Evolutionary conservation across 2,113 vertebrate species (phyloP).

Genomic region (Clarias batrachus): DNA sequence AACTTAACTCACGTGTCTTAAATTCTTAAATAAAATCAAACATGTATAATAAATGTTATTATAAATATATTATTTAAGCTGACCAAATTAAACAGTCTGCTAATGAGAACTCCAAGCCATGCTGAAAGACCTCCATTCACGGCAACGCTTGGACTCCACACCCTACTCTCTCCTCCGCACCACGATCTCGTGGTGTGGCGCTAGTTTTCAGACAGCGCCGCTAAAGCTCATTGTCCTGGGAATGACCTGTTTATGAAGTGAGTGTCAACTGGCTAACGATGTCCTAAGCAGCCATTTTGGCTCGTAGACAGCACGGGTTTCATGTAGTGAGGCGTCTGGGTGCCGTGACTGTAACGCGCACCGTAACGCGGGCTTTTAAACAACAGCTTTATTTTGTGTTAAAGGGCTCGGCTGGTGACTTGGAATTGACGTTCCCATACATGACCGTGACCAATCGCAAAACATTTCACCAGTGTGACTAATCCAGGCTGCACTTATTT

Average conservation of each 20-base stretch:
- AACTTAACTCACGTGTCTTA: neutral
- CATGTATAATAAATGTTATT: neutral
- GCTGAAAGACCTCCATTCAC: neutral
- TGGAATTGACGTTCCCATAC: neutral
- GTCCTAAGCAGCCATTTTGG: conserved; percentile 23
- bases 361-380: neutral
- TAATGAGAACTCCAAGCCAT: neutral
- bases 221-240: conserved; percentile 59
- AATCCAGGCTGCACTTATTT: neutral
- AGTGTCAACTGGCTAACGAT: conserved; percentile 64
- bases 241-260: conserved; percentile 63
- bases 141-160: neutral
- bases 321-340: conserved; percentile 2
- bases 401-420: neutral
- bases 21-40: neutral
- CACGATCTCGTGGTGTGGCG: conserved; percentile 50
- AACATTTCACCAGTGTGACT: neutral
- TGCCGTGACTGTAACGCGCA: neutral
- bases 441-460: neutral
- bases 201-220: conserved; percentile 58
- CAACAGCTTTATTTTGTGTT: neutral
- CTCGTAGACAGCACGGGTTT: conserved; percentile 20
- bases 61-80: neutral
- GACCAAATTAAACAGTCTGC: neutral
- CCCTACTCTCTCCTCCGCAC: neutral